Evolutionary conservation across 2,797 vertebrate species (phyloP).

Genomic region (Protosalanx chinensis): DNA sequence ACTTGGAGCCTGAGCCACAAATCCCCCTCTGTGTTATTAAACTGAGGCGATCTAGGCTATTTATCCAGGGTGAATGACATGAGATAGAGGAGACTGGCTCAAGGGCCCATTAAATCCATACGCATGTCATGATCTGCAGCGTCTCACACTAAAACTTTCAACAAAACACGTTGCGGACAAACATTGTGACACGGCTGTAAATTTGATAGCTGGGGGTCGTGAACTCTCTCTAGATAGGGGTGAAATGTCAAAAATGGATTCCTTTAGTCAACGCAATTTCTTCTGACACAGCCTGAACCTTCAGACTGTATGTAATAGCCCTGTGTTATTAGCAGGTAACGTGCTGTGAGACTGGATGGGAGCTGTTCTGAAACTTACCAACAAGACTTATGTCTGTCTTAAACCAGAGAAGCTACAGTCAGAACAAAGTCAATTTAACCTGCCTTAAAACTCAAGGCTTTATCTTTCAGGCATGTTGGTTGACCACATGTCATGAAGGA

Average conservation of each 20-base stretch:
- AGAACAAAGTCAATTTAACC: not conserved
- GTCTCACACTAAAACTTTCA: constrained; percentile 68
- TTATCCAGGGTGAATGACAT: constrained; percentile 54
- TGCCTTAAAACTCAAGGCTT: not conserved
- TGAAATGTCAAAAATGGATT: constrained; percentile 77
- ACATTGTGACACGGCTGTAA: constrained; percentile 63
- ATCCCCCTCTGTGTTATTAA: constrained; percentile 64
- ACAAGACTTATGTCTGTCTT: constrained; percentile 30
- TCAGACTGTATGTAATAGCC: constrained; percentile 42
- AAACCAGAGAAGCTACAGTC: constrained; percentile 17
- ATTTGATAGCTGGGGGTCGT: constrained; percentile 66
- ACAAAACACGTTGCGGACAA: constrained; percentile 60
- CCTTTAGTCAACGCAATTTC: constrained; percentile 63
- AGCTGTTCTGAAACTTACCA: constrained; percentile 13
- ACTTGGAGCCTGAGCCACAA: constrained; percentile 58
- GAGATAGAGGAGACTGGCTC: constrained; percentile 58
- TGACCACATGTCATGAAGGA: too few relatives aligned
- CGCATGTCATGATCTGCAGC: constrained; percentile 62
- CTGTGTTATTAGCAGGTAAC: constrained; percentile 47
- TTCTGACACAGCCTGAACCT: constrained; percentile 58
- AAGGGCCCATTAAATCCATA: constrained; percentile 70
- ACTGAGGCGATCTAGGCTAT: constrained; percentile 51
- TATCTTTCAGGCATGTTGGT: not conserved
- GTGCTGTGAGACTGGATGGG: not conserved
- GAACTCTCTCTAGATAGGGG: constrained; percentile 65